A percentile compares a stretch with the other conserved stretches of the same genome.
Conservation (phyloP, 2,888 invertebrate genomes). For the Ophonus ardosiacus region DNA sequence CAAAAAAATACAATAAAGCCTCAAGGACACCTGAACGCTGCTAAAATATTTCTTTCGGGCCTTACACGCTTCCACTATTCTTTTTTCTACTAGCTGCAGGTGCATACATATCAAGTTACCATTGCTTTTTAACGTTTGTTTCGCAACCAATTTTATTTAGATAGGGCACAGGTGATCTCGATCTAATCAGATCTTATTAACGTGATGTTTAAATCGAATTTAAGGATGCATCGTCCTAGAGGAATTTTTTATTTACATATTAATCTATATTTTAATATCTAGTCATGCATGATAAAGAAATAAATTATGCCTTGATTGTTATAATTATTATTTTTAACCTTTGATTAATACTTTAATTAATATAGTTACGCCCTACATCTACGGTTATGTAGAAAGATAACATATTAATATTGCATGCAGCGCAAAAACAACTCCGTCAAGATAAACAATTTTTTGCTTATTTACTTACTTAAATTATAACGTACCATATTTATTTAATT, state of each 20-base stretch:
- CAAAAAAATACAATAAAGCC: slow-evolving; percentile 54
- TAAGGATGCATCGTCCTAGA: neutral
- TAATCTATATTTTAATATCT: slow-evolving; percentile 33
- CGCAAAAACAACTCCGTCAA: slow-evolving; percentile 14
- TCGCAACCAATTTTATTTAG: slow-evolving; percentile 52
- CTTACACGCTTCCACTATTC: slow-evolving; percentile 53
- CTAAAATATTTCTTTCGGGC: slow-evolving; percentile 60
- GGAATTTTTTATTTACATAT: slow-evolving; percentile 31
- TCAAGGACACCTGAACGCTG: slow-evolving; percentile 59
- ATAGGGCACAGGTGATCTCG: slow-evolving; percentile 32
- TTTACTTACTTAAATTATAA: slow-evolving; percentile 46
- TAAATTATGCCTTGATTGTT: slow-evolving; percentile 37
- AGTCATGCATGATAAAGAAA: slow-evolving; percentile 23
- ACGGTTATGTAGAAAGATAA: slow-evolving; percentile 21
- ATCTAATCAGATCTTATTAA: slow-evolving; percentile 59
- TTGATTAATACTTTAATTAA: slow-evolving; percentile 45
- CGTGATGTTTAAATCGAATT: slow-evolving; percentile 50
- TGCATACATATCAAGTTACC: slow-evolving; percentile 60
- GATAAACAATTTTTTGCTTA: slow-evolving; percentile 45
- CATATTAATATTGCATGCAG: slow-evolving; percentile 9
- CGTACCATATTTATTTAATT: slow-evolving; percentile 38
- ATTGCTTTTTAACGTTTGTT: slow-evolving; percentile 50
- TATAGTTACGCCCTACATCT: slow-evolving; percentile 13
- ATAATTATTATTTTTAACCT: slow-evolving; percentile 40
- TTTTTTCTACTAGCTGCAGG: slow-evolving; percentile 60